Evolutionary conservation across 2,888 invertebrate genomes (phyloP).

Genomic region (Drosophila parthenogenetica): DNA sequence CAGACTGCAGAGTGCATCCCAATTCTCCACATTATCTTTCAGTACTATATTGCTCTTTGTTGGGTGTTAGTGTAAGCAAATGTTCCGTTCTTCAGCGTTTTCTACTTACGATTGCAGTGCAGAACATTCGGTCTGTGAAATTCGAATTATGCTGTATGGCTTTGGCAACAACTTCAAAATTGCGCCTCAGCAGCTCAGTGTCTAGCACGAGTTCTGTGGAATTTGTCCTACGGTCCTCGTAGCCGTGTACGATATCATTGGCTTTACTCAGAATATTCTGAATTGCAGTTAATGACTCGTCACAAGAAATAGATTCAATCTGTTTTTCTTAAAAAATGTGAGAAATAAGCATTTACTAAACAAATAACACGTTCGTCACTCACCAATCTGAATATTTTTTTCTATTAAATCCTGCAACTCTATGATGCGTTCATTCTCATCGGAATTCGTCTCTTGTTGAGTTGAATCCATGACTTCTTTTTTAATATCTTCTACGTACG

Average conservation of each 20-base stretch:
- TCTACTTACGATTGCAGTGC: slow-evolving; percentile 77
- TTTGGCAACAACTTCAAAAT: slow-evolving; percentile 81
- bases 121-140: slow-evolving; percentile 80
- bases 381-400: slow-evolving; percentile 48
- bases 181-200: slow-evolving; percentile 83
- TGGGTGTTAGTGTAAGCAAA: neutral
- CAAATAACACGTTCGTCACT: neutral
- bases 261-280: slow-evolving; percentile 72
- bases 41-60: slow-evolving; percentile 29
- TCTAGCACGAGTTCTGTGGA: slow-evolving; percentile 83
- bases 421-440: slow-evolving; percentile 39
- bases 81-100: neutral
- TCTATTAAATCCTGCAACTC: slow-evolving; percentile 47
- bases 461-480: slow-evolving; percentile 17
- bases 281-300: slow-evolving; percentile 63
- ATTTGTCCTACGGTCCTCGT: slow-evolving; percentile 80
- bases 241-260: slow-evolving; percentile 70
- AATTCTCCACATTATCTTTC: slow-evolving; percentile 59
- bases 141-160: slow-evolving; percentile 77
- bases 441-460: neutral
- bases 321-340: slow-evolving; percentile 47
- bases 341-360: neutral
- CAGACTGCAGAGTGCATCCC: slow-evolving; percentile 70
- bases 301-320: slow-evolving; percentile 47
- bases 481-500: neutral